Percentiles rank a stretch among this genome's conserved stretches.
Conservation (phyloP, 1,140 invertebrate species). For the Cyclargus thomasi region DNA sequence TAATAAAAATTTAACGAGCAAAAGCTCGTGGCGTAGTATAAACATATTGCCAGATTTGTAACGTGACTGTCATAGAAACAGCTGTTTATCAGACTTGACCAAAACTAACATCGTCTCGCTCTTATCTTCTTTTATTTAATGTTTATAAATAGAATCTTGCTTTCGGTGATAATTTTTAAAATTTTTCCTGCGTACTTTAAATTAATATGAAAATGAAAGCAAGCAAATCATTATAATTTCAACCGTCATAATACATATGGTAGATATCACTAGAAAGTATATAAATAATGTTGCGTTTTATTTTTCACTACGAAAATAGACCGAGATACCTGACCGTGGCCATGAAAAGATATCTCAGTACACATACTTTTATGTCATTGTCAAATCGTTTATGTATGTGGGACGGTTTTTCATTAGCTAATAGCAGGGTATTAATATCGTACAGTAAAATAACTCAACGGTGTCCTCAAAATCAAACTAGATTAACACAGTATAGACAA, state of each 20-base stretch:
- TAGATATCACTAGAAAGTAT: too few species aligned
- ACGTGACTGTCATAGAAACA: conserved; percentile 72
- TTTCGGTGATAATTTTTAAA: not conserved
- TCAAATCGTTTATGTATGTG: conserved; percentile 28
- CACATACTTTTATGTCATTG: conserved; percentile 46
- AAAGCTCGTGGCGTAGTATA: conserved; percentile 55
- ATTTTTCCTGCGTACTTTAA: too few species aligned
- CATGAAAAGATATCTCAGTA: conserved; percentile 31
- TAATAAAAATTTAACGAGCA: conserved; percentile 76
- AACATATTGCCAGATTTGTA: conserved; percentile 57
- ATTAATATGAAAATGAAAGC: too few species aligned
- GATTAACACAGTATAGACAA: too few species aligned
- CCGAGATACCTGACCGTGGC: conserved; percentile 23
- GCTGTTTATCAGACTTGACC: conserved; percentile 38
- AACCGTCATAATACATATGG: too few species aligned
- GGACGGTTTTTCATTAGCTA: conserved; percentile 6
- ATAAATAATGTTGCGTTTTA: too few species aligned
- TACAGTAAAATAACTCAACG: not conserved
- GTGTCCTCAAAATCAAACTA: not conserved
- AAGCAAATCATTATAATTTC: too few species aligned
- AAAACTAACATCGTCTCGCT: conserved; percentile 10
- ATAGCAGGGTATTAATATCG: not conserved
- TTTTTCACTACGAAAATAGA: conserved; percentile 20
- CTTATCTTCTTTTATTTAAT: not conserved
- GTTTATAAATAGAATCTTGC: not conserved